Evolutionary conservation across 2,113 vertebrate genomes (phyloP), one percentile per base, ranked within the genome.

Genomic region (Phylloscopus whistleri): DNA sequence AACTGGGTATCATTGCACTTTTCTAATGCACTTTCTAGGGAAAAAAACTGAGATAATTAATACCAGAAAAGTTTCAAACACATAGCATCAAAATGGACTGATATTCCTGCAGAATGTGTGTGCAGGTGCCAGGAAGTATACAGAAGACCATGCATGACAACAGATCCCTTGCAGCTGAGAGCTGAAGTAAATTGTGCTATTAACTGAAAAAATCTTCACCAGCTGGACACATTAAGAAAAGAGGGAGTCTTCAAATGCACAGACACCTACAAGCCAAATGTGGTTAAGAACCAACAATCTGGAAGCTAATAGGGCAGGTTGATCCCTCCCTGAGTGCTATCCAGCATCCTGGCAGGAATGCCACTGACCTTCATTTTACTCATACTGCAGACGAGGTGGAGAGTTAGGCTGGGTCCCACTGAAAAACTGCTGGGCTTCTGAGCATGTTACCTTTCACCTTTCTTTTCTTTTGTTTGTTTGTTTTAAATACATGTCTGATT

Each of bases 221-320:
- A 93, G 68, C 64, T 89, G 60, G 64, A 81, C 64, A 63, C 12
- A 48, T 53, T 30, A 75, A 67, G 56, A 24, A 56, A 86, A 81
- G 41, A 64, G 7, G 10, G 70, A 85, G 16, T 94, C 49, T 88
- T 91, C 79, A 77, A 80, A 63, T 16, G 17, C 72, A 81, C 1
- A 68, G 27, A 87, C 52, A 80, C 62, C 84, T 90, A 85, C 51
- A 90, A 74, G 68, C 68, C 88, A 94, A 90, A 93, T 60, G 76
- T 18, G 90, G 60, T 24, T 70, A 81, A 7, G 18, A 80, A 92
- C n/a, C 60, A 88, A 83, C 63, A 87, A 27, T 33, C 30, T 90
- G 69, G 85, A 91, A 84, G 60, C 35, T 93, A 67, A 63, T 13
- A 44, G 43, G 13, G 51, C 81, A 72, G 76, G 69, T 1, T 49